Evolutionary conservation across 2,113 vertebrate species (phyloP).

Genomic region (Oostethus manadensis): DNA sequence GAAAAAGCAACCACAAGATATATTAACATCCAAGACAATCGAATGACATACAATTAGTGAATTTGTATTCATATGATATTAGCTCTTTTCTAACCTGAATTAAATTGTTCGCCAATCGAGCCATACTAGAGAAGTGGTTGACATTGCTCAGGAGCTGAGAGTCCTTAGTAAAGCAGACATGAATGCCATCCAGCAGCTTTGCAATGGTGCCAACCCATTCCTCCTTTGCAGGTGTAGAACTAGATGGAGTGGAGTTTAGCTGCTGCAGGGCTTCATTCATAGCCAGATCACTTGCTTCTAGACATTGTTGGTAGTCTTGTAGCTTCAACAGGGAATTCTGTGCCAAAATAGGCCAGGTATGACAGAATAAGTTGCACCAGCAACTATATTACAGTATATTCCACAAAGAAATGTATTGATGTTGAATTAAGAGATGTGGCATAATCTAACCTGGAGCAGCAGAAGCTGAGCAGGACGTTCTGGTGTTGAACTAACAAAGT

Average conservation of each 20-base stretch:
- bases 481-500: slow-evolving; percentile 86
- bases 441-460: slow-evolving; percentile 82
- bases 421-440: not conserved
- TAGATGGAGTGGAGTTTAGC: slow-evolving; percentile 74
- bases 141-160: slow-evolving; percentile 70
- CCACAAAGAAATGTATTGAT: not conserved
- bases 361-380: not conserved
- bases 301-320: slow-evolving; percentile 84
- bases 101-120: slow-evolving; percentile 86
- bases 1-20: slow-evolving; percentile 15
- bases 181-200: slow-evolving; percentile 82
- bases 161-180: slow-evolving; percentile 78
- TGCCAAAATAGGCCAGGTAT: not conserved
- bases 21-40: not conserved
- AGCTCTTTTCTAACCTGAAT: slow-evolving; percentile 80
- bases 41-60: not conserved
- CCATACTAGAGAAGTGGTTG: slow-evolving; percentile 69
- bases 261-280: slow-evolving; percentile 92
- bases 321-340: slow-evolving; percentile 89
- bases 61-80: not conserved
- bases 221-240: slow-evolving; percentile 79
- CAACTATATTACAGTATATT: not conserved
- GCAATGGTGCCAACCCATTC: slow-evolving; percentile 90
- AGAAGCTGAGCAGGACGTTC: slow-evolving; percentile 93
- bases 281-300: slow-evolving; percentile 88